phyloP scores from a whole-genome alignment of 64 coral and sea anemone species.

The Dendronephthya gigantea region DNA sequence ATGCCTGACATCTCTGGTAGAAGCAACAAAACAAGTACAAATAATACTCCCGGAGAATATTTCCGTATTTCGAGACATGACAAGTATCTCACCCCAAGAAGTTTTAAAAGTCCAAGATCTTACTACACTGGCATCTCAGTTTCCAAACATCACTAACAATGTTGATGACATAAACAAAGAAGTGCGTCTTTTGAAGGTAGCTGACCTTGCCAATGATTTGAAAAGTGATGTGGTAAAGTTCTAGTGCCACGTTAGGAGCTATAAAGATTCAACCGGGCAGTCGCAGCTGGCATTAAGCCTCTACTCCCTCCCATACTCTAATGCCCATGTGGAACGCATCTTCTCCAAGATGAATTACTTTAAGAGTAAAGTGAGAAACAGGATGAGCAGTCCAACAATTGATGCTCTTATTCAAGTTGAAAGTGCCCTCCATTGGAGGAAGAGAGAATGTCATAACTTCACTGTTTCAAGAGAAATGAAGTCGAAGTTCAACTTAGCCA shows the following conservation, averaged over 20 bases:
- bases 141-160: not conserved
- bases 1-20: not conserved
- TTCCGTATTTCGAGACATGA: not conserved
- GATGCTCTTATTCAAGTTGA: no score
- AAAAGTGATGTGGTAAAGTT: no score
- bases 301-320: no score
- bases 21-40: not conserved
- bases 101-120: not conserved
- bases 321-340: no score
- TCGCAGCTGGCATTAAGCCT: no score
- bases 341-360: no score
- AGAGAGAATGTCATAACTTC: not conserved
- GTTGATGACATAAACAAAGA: not conserved
- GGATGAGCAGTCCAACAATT: no score
- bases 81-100: not conserved
- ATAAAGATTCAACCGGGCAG: no score
- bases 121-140: not conserved
- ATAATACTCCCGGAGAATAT: not conserved
- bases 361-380: no score
- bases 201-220: not conserved
- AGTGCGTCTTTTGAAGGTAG: not conserved
- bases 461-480: not conserved
- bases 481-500: not conserved
- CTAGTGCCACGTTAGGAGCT: no score
- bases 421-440: no score